Evolutionary conservation across 2,797 vertebrate species (phyloP).

Genomic region (Spinibarbus caldwelli): DNA sequence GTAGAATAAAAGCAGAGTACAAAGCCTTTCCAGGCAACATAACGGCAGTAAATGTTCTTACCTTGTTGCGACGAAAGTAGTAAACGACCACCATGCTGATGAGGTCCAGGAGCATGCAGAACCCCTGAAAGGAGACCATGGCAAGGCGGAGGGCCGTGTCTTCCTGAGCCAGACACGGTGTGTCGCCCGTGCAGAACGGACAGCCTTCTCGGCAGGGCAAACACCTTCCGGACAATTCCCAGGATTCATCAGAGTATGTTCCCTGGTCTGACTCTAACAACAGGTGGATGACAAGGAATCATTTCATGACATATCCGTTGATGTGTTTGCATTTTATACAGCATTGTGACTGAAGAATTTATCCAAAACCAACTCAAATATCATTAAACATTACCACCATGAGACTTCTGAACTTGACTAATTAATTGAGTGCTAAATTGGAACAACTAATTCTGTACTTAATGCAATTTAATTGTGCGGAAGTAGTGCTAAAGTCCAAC

Average conservation of each 20-base stretch:
- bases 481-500: no score
- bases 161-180: slow-evolving; percentile 90
- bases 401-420: no score
- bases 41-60: slow-evolving; percentile 65
- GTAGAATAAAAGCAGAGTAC: background rate
- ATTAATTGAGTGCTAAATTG: background rate
- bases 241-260: slow-evolving; percentile 67
- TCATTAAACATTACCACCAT: background rate
- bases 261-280: slow-evolving; percentile 80
- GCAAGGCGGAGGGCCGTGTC: slow-evolving; percentile 87
- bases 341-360: background rate
- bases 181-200: slow-evolving; percentile 87
- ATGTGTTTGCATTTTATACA: background rate
- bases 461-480: no score
- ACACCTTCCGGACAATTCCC: slow-evolving; percentile 84
- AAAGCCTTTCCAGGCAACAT: background rate
- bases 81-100: slow-evolving; percentile 90
- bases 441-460: no score
- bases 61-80: slow-evolving; percentile 94
- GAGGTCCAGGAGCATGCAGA: slow-evolving; percentile 87
- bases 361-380: background rate
- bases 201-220: slow-evolving; percentile 92
- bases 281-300: background rate
- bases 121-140: slow-evolving; percentile 91
- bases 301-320: background rate